Evolutionary conservation across 2,797 vertebrate genomes (phyloP), one percentile per base, ranked within the genome.

Genomic region (Syncerus caffer): DNA sequence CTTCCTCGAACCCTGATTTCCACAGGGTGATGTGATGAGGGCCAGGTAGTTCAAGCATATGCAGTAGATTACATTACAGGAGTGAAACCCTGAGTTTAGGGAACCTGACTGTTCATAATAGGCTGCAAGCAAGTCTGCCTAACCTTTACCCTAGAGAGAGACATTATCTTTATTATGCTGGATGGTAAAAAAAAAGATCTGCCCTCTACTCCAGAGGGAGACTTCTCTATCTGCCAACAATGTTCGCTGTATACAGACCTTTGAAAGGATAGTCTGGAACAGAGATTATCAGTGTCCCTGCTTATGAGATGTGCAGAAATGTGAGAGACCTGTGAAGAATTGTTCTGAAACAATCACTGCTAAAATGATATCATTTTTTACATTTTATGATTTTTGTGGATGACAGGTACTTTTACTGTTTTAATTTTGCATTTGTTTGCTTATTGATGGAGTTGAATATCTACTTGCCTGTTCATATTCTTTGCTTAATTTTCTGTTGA

Each of bases 391-490:
- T 87, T 96, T 96, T 96, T 78, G 38, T 85, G 78, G 14, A 25
- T 95, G 62, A 93, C 90, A 95, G 79, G 62, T 78, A 14, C 51
- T 23, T 90, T 64, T 78, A 45, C n/a, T 93, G 21, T 90, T 92
- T 95, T 51, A 57, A 55, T 93, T 74, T 84, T 88, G 17, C 31
- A 55, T 97, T 93, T 94, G 51, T 85, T 89, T 95, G 89, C 34
- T 74, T 89, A 60, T 93, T 47, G 45, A 87, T 83, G 34, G 4
- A 62, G 5, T 85, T 95, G 55, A 79, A n/a, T 96, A 38, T 85
- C 29, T 93, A 51, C 57, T 91, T 90, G 19, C 2, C 29, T 86
- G 7, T 84, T 58, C 76, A 74, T 95, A 82, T 51, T 50, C 67
- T 95, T 92, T 86, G 34, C 51, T 85, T 96, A 62, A 29, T 88